A percentile compares a stretch with the other conserved stretches of the same genome.
These are phyloP conservation scores for Geococcyx californianus DNA, from an alignment of 2,113 vertebrate genomes.

Conservation along the genomic window DNA sequence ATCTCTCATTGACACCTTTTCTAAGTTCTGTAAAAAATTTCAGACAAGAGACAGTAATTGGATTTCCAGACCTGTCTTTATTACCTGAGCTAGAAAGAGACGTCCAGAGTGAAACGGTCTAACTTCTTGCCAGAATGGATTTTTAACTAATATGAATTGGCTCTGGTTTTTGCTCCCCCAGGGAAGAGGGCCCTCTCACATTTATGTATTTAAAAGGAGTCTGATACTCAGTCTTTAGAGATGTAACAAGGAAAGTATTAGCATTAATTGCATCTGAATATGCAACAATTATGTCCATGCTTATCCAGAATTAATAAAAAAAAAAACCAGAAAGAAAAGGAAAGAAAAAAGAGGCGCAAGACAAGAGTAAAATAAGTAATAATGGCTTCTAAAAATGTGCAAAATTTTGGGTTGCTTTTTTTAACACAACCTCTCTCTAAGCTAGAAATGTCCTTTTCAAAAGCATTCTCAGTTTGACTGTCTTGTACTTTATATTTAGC, in stretches of 20 bases:
- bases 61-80: constrained; percentile 49
- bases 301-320: background rate
- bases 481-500: background rate
- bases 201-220: background rate
- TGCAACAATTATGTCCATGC: background rate
- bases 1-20: background rate
- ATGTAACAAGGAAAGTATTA: background rate
- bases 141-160: background rate
- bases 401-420: background rate
- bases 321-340: background rate
- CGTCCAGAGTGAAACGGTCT: background rate
- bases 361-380: background rate
- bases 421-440: background rate
- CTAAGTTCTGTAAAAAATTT: background rate
- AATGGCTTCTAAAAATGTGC: background rate
- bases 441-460: background rate
- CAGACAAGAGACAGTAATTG: background rate
- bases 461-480: background rate
- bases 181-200: background rate
- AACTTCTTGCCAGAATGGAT: constrained; percentile 1
- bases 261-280: background rate
- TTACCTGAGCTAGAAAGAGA: background rate
- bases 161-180: background rate
- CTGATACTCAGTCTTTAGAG: background rate
- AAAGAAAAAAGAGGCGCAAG: background rate